A percentile compares a stretch with the other conserved stretches of the same genome.
phyloP scores from a whole-genome alignment of 2,797 vertebrate genomes.

The Avahi laniger region DNA sequence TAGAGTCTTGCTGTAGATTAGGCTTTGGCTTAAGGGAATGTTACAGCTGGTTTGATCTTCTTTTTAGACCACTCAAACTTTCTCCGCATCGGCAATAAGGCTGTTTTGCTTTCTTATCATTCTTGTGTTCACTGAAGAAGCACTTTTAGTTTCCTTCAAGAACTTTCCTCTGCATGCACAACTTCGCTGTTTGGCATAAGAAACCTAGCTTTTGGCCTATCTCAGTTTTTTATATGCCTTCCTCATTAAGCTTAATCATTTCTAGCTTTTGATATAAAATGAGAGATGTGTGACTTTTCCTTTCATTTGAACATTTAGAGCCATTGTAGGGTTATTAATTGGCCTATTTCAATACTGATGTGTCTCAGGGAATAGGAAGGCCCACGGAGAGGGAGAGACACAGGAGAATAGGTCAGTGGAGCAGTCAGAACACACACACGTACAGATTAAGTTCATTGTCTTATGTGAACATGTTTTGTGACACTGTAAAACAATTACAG shows the following conservation, averaged over 20 bases:
- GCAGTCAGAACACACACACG: neutral
- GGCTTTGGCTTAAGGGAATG: neutral
- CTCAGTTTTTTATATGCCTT: neutral
- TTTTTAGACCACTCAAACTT: neutral
- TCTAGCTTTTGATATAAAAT: neutral
- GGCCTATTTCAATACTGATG: neutral
- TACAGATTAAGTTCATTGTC: neutral
- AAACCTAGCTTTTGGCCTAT: neutral
- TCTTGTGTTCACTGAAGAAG: neutral
- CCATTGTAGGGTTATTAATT: neutral
- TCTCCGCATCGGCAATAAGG: neutral
- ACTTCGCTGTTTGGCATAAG: neutral
- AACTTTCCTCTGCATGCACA: neutral
- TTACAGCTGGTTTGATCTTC: neutral
- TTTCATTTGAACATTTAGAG: neutral
- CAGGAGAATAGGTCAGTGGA: neutral
- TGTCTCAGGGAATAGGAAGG: neutral
- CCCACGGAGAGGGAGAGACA: neutral
- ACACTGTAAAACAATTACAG: no score
- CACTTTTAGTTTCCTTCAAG: neutral
- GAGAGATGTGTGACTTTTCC: neutral
- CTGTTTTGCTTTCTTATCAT: neutral
- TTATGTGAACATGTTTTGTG: no score
- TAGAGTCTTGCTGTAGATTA: neutral
- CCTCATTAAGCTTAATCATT: neutral